These are phyloP conservation scores for Nothoprocta pentlandii DNA, from an alignment of 2,113 vertebrate species.

Conservation along the genomic window DNA sequence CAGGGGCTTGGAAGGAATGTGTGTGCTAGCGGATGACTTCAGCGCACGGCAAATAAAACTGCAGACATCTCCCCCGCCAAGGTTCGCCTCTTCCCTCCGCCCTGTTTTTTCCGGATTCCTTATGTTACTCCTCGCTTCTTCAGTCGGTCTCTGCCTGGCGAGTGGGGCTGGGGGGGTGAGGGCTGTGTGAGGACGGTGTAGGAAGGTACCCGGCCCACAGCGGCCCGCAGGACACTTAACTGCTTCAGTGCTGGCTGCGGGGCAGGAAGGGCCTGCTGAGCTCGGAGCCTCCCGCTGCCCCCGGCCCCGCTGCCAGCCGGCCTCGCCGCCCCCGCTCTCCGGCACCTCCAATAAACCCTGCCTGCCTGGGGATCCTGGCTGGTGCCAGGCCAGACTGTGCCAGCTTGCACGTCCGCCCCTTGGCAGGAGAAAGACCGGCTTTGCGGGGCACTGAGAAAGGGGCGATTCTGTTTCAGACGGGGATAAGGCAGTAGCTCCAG, in stretches of 20 bases:
- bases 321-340: not conserved
- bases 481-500: no score
- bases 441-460: not conserved
- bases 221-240: not conserved
- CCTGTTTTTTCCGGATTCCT: not conserved
- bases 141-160: not conserved
- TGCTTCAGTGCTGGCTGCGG: not conserved
- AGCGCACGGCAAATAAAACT: conserved; percentile 58
- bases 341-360: not conserved
- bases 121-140: not conserved
- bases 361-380: not conserved
- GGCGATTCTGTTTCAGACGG: no score
- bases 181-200: not conserved
- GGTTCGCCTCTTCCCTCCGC: conserved; percentile 3
- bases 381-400: not conserved
- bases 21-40: conserved; percentile 36
- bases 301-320: not conserved
- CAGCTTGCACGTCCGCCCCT: not conserved
- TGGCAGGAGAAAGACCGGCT: not conserved
- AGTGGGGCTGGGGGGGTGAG: not conserved
- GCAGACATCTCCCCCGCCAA: not conserved
- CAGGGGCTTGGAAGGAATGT: not conserved
- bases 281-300: not conserved
- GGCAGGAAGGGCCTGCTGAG: fast-evolving
- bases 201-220: not conserved